Percentiles rank a stretch among this genome's conserved stretches.
phyloP scores from a whole-genome alignment of 2,113 vertebrate species.

The Atherinomorus stipes region DNA sequence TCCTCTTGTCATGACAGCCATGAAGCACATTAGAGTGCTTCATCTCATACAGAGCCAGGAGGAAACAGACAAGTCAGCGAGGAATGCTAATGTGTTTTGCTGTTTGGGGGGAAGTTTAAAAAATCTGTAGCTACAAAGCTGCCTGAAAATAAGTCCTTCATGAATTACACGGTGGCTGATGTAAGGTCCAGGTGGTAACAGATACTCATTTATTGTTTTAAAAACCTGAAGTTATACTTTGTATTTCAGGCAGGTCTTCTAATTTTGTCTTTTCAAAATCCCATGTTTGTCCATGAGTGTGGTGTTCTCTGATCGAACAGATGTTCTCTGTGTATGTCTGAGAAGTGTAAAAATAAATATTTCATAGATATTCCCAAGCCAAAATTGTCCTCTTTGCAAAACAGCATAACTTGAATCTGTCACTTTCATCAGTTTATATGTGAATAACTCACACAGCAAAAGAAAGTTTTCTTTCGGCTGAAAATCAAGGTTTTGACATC shows the following conservation, averaged over 20 bases:
- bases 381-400: neutral
- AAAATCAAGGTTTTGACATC: neutral
- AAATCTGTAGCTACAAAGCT: conserved; percentile 33
- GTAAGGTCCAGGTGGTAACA: conserved; percentile 10
- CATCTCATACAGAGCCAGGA: conserved; percentile 61
- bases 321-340: neutral
- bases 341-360: conserved; percentile 2
- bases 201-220: neutral
- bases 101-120: conserved; percentile 46
- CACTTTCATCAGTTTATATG: neutral
- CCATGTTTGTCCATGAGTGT: neutral
- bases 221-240: conserved; percentile 7
- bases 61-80: conserved; percentile 40
- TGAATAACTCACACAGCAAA: neutral
- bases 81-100: conserved; percentile 62
- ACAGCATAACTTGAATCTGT: neutral
- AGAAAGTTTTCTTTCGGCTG: neutral
- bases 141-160: conserved; percentile 45
- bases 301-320: neutral
- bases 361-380: neutral
- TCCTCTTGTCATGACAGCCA: conserved; percentile 57
- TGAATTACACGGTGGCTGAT: conserved; percentile 32
- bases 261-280: neutral
- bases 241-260: neutral
- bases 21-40: conserved; percentile 58